Base-by-base conservation (phyloP, 2,888 invertebrate genomes). In the Blastobasis lacticolella region DNA sequence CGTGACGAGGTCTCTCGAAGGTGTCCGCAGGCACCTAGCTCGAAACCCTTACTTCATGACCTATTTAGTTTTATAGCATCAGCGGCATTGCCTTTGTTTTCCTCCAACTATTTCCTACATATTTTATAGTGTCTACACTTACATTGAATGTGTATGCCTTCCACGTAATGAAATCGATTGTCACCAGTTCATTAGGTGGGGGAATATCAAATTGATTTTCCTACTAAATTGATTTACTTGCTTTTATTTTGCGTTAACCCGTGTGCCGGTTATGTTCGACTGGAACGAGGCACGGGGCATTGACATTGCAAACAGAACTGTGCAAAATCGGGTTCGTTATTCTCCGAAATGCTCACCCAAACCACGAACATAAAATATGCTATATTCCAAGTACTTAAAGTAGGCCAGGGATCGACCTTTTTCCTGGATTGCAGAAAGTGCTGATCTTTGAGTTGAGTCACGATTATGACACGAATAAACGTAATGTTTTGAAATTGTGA, bases 1-100 rank as follows among this genome's bases (percentile, higher is more conserved):
- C 83, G 87, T 83, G 82, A 76, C 81, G 78, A 85, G 82, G 82
- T 71, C 78, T 71, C 53, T 46, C 46, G 57, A 61, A 66, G 65
- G 64, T 69, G 47, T 43, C 23, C 23, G 23, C 23, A 1, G 23
- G 23, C 23, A 23, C 23, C 23, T 23, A 23, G 23, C 23, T 45
- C 44, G 40, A 10, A 42, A 2, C 42, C n/a, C 71, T 78, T 75
- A 23, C 23, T 75, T 74, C 73, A 73, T 67, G 69, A 66, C 61
- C 63, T 58, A 67, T 64, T 75, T 23, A 23, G 23, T 23, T 23
- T 81, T 78, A 82, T 77, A 73, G 70, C 71, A 68, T 63, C 67
- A 66, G 58, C 64, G 73, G 65, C 81, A 79, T 71, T 76, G 74
- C 57, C 63, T 55, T 59, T 66, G 62, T 66, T 64, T 60, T 65